Base-by-base conservation (phyloP, 35 echinoderm and acorn worm species). In the Strongylocentrotus purpuratus region DNA sequence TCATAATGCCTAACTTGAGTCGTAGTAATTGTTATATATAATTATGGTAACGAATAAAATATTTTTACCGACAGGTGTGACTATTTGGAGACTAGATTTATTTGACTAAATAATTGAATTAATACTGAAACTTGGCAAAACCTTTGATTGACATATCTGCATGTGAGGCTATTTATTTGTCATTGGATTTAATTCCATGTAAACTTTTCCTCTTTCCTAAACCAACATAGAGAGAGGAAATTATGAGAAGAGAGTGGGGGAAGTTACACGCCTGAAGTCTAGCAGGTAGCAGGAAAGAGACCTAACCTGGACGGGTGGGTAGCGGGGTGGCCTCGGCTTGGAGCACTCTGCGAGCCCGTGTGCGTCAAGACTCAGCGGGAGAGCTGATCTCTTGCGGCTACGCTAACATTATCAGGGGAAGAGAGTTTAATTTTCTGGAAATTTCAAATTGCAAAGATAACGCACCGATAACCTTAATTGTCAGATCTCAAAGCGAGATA, bases 371-470 rank as follows among this genome's bases (percentile, higher is more conserved):
- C 65, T 5, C 65, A 78, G 65, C 65, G 65, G 65, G 65, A 78
- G 65, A n/a, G 65, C 7, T 78, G 65, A 78, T 78, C 65, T 78
- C 65, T 78, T 78, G 65, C 65, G 65, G 65, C 65, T 78, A 5
- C 22, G 7, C 4, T 28, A 78, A 78, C 65, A 78, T 78, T 78
- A n/a, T 78, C 22, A n/a, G 22, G 65, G 65, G 65, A 78, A 78
- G 65, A 78, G 65, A n/a, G 22, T 78, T 78, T 78, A 78, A 78
- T 78, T 78, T 78, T 78, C 65, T 78, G 65, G 65, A 78, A 78
- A 78, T 78, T 78, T 78, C 65, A n/a, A 78, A 78, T 78, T 78
- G 65, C 65, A 78, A 78, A 78, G 65, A 78, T 78, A 78, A n/a
- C 65, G 65, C 65, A 78, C 50, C 65, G 65, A 78, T 78, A 78